phyloP scores from a whole-genome alignment of 2,113 vertebrate species.

The Butorides virescens region DNA sequence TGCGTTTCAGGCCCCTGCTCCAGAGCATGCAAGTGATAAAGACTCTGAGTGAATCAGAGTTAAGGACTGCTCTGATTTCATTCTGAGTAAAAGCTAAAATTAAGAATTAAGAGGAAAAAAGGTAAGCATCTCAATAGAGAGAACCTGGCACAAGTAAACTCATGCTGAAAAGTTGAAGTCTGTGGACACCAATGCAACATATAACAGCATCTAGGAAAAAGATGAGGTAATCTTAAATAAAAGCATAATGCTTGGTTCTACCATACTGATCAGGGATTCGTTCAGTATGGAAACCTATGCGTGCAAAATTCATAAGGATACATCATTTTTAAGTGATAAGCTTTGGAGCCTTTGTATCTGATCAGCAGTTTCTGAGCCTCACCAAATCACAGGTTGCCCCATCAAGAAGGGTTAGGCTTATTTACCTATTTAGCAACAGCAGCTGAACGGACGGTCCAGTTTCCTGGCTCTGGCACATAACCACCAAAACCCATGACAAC shows the following conservation, averaged over 20 bases:
- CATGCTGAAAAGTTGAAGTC: background rate
- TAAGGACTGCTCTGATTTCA: background rate
- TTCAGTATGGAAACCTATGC: background rate
- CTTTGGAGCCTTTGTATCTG: background rate
- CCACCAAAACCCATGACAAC: background rate
- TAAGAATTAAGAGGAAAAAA: background rate
- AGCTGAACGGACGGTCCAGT: background rate
- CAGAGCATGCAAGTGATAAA: background rate
- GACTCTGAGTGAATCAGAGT: background rate
- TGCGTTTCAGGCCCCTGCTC: background rate
- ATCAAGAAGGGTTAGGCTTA: background rate
- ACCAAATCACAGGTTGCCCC: background rate
- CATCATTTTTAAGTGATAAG: background rate
- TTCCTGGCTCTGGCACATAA: background rate
- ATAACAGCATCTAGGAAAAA: background rate
- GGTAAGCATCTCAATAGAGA: background rate
- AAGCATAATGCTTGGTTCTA: background rate
- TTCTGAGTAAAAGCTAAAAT: background rate
- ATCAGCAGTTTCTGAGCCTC: background rate
- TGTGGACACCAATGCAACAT: background rate
- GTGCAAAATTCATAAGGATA: background rate
- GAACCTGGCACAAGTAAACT: background rate
- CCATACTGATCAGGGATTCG: background rate
- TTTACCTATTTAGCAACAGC: constrained; percentile 3
- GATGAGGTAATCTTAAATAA: background rate